Evolutionary conservation across 2,888 invertebrate genomes (phyloP), one percentile per base, ranked within the genome.

Genomic region (Andrena praecox): DNA sequence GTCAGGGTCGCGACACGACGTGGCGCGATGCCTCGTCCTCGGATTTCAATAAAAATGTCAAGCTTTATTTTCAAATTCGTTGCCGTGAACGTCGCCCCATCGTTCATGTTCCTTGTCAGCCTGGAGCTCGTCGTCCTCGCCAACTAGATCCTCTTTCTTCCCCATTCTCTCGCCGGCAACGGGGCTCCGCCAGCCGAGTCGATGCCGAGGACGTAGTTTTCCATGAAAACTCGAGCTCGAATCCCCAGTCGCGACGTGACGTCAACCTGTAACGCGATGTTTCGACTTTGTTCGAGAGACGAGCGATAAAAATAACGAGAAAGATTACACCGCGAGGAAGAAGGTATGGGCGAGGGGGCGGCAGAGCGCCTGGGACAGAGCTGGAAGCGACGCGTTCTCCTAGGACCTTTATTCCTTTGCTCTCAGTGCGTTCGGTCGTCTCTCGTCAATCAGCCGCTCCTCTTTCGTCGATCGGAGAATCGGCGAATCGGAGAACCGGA

Each of bases 1-100:
- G 86, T 64, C 60, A 71, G 48, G 68, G n/a, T n/a, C n/a, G 35
- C 62, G 80, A 72, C 79, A 31, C 70, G 78, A 66, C 75, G 68
- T 20, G 50, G 73, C 54, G 29, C 72, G 75, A 56, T 84, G 74
- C 75, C 67, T 68, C 80, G 79, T 84, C 76, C 70, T 77, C 74
- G 86, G 83, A 90, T 90, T 90, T 90, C 90, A 90, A 90, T 90
- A 90, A 90, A 89, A 90, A 88, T 79, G 90, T 90, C 90, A 90
- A 88, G 90, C 90, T 90, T 87, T 85, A 89, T 89, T 90, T 87
- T 87, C 80, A 90, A 90, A 88, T 90, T 89, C 76, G 83, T 74
- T 80, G 71, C 33, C 74, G 80, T 63, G 77, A 29, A 60, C 70
- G 76, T 76, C 82, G 60, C 42, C 85, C 70, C 85, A 88, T 88